Evolutionary conservation across 2,888 invertebrate genomes (phyloP), one percentile per base, ranked within the genome.

Genomic region (Melanargia galathea): DNA sequence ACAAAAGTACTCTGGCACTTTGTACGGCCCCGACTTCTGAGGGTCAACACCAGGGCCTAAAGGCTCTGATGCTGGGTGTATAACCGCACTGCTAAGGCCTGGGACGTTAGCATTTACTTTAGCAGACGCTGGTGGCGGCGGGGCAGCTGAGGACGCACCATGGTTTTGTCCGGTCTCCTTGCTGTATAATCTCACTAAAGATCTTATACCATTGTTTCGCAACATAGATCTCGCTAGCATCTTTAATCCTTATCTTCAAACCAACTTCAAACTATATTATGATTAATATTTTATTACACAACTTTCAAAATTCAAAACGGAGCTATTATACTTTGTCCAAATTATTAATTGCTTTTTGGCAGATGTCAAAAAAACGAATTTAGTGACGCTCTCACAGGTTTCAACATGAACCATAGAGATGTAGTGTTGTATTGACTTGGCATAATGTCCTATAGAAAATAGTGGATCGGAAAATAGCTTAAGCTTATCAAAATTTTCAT

Each of bases 1-100:
- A 71, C 94, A 94, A 76, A 94, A 97, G 81, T 97, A 98, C 87
- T 97, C 97, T 0, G 97, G 96, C 67, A 96, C 96, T 87, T 97
- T 97, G 81, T 97, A 97, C 0, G 93, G 92, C 10, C 93, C 94
- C 63, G 90, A 82, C 82, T 96, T 96, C 33, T 91, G 83, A 1
- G 90, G 87, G 1, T 93, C 90, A 8, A 96, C 95, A 49, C 94
- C 94, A 30, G 96, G 96, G 13, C 95, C 95, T n/a, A 95, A 94
- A 35, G 94, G 92, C 62, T 87, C 86, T 0, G 84, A 77, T 2
- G 92, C 82, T 30, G 92, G 84, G 57, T 90, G 91, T 0, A 95
- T 87, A 57, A 93, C 92, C 38, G 92, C 92, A 63, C 84, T 86
- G 74, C 94, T 95, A 8, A 96, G 82, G 2, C 96, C 96, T 63